Percentiles rank a stretch among this genome's conserved stretches.
These are phyloP conservation scores for Caligus rogercresseyi DNA, from an alignment of 1,140 invertebrate species.

Conservation along the genomic window DNA sequence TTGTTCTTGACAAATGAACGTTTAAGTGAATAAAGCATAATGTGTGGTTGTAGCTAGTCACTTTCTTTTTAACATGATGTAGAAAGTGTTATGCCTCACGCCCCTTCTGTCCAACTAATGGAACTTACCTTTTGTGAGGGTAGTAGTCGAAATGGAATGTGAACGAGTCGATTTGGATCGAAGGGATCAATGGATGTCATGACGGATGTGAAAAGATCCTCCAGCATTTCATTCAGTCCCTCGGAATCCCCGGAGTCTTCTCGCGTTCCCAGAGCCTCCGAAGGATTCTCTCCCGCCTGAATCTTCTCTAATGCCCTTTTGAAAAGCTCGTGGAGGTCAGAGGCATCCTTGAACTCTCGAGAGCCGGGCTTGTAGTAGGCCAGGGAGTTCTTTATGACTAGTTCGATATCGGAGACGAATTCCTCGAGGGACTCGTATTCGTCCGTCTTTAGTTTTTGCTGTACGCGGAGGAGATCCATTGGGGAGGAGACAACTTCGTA, in stretches of 20 bases:
- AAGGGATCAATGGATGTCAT: constrained; percentile 51
- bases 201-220: constrained; percentile 63
- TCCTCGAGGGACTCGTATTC: constrained; percentile 79
- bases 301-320: constrained; percentile 32
- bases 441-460: constrained; percentile 89
- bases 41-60: too few relatives aligned
- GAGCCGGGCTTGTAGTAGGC: constrained; percentile 67
- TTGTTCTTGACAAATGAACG: too few relatives aligned
- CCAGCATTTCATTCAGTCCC: constrained; percentile 36
- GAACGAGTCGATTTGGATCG: constrained; percentile 51
- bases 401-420: constrained; percentile 61
- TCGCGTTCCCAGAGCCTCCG: constrained; percentile 11
- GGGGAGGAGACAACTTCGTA: constrained; percentile 79
- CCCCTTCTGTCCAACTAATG: too few relatives aligned
- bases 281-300: not conserved
- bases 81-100: too few relatives aligned
- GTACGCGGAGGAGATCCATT: constrained; percentile 80
- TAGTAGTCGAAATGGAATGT: constrained; percentile 72
- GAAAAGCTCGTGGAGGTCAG: constrained; percentile 72
- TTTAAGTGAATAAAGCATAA: too few relatives aligned
- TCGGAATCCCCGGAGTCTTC: constrained; percentile 22
- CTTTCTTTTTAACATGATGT: too few relatives aligned
- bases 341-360: constrained; percentile 75
- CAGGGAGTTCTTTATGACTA: constrained; percentile 76
- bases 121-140: constrained; percentile 39